phyloP scores from a whole-genome alignment of 2,113 vertebrate genomes.

The Etheostoma cragini region DNA sequence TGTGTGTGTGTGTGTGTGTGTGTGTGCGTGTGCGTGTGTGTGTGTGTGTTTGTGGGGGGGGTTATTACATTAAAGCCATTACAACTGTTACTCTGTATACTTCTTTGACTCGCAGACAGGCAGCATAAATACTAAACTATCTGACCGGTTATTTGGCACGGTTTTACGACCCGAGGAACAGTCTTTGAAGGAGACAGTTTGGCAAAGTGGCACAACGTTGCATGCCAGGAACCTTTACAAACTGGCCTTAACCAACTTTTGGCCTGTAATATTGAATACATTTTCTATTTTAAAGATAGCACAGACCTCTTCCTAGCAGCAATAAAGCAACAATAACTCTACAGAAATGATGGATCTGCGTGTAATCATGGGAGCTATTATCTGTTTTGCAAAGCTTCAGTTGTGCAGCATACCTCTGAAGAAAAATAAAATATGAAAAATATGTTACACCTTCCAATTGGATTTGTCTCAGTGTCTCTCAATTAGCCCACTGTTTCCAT shows the following conservation, averaged over 20 bases:
- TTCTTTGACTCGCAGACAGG: conserved; percentile 51
- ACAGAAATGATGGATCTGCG: conserved; percentile 47
- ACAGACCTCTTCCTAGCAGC: conserved; percentile 43
- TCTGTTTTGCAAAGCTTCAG: conserved; percentile 37
- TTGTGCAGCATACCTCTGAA: conserved; percentile 36
- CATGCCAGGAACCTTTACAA: conserved; percentile 51
- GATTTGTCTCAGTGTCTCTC: conserved; percentile 12
- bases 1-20: conserved; percentile 13
- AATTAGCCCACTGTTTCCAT: conserved; percentile 33
- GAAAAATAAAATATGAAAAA: too few relatives aligned
- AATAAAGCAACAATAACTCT: conserved; percentile 56
- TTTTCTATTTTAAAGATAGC: conserved; percentile 37
- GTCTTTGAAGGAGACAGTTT: conserved; percentile 62
- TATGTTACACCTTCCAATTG: conserved; percentile 7
- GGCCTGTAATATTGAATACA: conserved; percentile 41
- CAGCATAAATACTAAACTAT: conserved; percentile 57
- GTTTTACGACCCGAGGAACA: conserved; percentile 38
- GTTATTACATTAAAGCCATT: conserved; percentile 59
- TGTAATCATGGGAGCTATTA: conserved; percentile 49
- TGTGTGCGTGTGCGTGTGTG: conserved; percentile 12
- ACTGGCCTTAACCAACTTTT: conserved; percentile 49
- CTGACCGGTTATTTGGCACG: conserved; percentile 61
- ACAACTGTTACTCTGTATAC: conserved; percentile 55
- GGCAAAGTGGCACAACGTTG: conserved; percentile 42
- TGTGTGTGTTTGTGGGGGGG: conserved; percentile 41